Percentiles rank a stretch among this genome's conserved stretches.
Evolutionary conservation across 2,888 invertebrate species (phyloP).

Genomic region (Campoplex nolae): DNA sequence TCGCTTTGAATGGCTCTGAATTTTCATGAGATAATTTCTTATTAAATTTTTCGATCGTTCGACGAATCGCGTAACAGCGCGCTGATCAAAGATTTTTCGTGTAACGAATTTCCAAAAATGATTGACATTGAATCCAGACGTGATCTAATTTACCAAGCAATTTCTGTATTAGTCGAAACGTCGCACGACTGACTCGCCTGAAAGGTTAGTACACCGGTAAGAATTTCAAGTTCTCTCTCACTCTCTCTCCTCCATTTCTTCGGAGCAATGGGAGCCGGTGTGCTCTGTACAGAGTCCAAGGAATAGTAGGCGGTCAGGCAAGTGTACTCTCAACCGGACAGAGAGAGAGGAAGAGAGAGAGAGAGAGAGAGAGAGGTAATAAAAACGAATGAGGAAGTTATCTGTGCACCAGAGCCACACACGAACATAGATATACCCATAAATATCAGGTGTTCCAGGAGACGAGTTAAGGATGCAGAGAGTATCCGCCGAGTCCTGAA

Average conservation of each 20-base stretch:
- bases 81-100: neutral
- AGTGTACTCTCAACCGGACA: constrained; percentile 35
- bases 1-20: neutral
- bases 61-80: neutral
- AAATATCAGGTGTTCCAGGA: neutral
- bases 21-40: neutral
- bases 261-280: constrained; percentile 33
- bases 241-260: constrained; percentile 32
- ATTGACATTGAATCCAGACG: neutral
- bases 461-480: neutral
- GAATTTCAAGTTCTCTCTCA: constrained; percentile 47
- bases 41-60: neutral
- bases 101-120: neutral
- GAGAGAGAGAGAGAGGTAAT: constrained; percentile 43
- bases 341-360: neutral
- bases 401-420: constrained; percentile 38
- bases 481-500: neutral
- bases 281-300: constrained; percentile 13
- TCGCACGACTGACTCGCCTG: constrained; percentile 38
- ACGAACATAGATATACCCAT: constrained; percentile 1
- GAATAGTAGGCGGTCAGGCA: constrained; percentile 32
- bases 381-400: constrained; percentile 67
- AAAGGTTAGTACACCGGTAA: constrained; percentile 67
- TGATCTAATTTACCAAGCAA: constrained; percentile 41
- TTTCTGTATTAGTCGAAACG: constrained; percentile 43